Base-by-base conservation (phyloP, 2,113 vertebrate genomes). In the Mustelus asterias region DNA sequence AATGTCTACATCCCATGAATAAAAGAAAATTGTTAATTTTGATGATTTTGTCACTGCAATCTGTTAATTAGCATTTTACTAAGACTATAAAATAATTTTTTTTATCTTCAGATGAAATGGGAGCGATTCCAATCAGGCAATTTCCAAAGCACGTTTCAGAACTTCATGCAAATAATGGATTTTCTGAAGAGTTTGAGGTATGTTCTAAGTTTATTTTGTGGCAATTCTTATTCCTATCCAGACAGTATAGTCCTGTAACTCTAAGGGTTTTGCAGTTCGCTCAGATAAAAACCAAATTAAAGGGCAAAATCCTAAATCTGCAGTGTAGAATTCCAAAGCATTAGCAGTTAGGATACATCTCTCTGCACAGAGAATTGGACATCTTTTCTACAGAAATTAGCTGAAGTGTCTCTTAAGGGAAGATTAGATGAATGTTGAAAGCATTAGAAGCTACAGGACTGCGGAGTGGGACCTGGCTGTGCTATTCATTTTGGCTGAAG, bases 161-260 rank as follows among this genome's bases (percentile, higher is more conserved):
- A 95, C 98, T 99, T 96, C 99, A 99, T 97, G 97, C 98, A 97
- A 98, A 97, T 96, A 98, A 97, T 97, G 98, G 98, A 83, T 99
- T 99, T 97, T 97, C 98, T 86, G 97, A 97, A 97, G 98, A 99
- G 97, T 99, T 99, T 97, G 98, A 99, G 99, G 99, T 99, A 98
- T 95, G 97, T 96, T 0, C 95, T 96, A 44, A 41, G 58, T 78
- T 37, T n/a, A 95, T 16, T 78, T 95, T 92, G 58, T 33, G 29
- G 5, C n/a, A 95, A 93, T 97, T 78, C 96, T 22, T 96, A 58
- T 2, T 1, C 29, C 48, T 24, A 18, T 86, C 20, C 83, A 24
- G 86, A 4, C 4, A 29, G 86, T 65, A 20, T n/a, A 5, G 7
- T 63, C 54, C 60, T n/a, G 29, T 37, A 63, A 93, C 18, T 37